Conservation (phyloP, 2,113 vertebrate species). For the Bubalus kerabau region DNA sequence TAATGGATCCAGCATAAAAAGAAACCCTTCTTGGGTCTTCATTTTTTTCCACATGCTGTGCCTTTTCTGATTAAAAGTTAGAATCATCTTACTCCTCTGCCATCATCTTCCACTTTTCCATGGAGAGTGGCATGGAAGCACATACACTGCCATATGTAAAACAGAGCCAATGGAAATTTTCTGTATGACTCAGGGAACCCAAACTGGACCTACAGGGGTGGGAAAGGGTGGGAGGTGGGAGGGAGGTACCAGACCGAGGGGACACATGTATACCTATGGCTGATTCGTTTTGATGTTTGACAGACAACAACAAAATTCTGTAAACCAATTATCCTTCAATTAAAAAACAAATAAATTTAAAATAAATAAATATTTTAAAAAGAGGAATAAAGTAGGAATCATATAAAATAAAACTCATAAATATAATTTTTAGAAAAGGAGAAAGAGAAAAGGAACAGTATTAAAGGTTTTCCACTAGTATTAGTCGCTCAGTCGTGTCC, state of each 20-base stretch:
- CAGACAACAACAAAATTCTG: background rate
- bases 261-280: background rate
- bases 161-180: background rate
- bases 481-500: accelerated
- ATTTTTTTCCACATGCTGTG: background rate
- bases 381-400: background rate
- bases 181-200: background rate
- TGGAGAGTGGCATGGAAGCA: background rate
- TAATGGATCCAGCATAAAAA: background rate
- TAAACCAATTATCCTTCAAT: background rate
- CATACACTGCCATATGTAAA: background rate
- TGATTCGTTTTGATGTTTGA: background rate
- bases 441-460: background rate
- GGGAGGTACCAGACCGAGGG: background rate
- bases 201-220: background rate
- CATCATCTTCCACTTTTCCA: background rate
- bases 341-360: background rate
- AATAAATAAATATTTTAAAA: background rate
- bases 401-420: background rate
- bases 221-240: background rate
- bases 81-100: background rate
- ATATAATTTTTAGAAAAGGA: background rate
- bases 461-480: background rate
- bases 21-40: background rate
- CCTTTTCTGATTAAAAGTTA: background rate